Conservation (phyloP, 2,113 vertebrate species). For the Neoarius graeffei region DNA sequence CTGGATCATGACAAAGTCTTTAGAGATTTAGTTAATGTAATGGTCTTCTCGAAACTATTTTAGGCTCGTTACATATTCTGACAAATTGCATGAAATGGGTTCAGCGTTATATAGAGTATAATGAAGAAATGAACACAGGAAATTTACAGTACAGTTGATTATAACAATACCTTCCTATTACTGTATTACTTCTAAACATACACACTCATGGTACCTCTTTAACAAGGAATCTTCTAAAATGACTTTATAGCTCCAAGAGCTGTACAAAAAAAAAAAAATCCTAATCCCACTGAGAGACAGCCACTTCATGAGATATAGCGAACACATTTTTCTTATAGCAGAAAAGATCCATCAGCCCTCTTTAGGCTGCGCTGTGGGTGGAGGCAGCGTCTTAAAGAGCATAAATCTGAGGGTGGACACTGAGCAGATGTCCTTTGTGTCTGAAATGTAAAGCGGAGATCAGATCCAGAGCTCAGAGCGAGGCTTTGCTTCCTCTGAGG, state of each 20-base stretch:
- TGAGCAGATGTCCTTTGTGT: conserved; percentile 76
- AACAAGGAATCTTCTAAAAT: conserved; percentile 1
- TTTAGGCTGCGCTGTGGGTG: conserved; percentile 20
- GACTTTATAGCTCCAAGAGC: not conserved
- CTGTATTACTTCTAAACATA: not conserved
- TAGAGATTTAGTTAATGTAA: conserved; percentile 22
- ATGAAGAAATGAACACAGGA: too few relatives aligned
- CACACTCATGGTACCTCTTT: not conserved
- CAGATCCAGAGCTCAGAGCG: conserved; percentile 58
- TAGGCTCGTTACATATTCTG: not conserved
- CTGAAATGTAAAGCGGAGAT: conserved; percentile 46
- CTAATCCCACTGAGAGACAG: conserved; percentile 10
- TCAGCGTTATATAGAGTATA: not conserved
- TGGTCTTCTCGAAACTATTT: conserved; percentile 17
- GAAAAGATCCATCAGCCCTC: conserved; percentile 45
- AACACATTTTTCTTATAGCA: conserved; percentile 20
- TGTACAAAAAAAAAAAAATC: not conserved
- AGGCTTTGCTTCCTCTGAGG: conserved; percentile 83
- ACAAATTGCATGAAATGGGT: not conserved
- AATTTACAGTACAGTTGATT: not conserved
- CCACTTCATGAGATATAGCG: conserved; percentile 17
- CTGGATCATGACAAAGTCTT: conserved; percentile 20
- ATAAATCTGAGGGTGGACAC: conserved; percentile 90
- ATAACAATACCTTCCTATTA: not conserved
- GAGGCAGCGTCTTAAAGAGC: conserved; percentile 78